Conservation (phyloP, 2,797 vertebrate species). For the Hyperoplus lanceolatus region DNA sequence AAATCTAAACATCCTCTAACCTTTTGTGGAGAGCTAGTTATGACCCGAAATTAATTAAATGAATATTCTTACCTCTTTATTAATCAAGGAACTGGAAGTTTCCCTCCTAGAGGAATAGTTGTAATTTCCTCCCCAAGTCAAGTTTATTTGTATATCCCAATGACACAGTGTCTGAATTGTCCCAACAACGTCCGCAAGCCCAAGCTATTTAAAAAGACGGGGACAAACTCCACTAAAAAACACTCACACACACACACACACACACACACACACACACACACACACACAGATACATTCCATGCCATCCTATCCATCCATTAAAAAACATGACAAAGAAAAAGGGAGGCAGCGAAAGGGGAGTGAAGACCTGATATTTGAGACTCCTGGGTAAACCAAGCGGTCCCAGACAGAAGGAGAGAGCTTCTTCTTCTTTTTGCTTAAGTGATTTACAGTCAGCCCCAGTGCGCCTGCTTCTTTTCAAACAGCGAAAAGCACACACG, state of each 20-base stretch:
- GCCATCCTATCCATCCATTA: not conserved
- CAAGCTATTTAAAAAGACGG: not conserved
- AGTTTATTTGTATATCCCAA: conserved; percentile 56
- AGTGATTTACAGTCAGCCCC: conserved; percentile 59
- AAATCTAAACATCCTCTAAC: conserved; percentile 56
- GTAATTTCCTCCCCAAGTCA: conserved; percentile 35
- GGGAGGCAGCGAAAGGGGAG: conserved; percentile 2
- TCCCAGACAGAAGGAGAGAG: conserved; percentile 33
- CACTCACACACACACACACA: not conserved
- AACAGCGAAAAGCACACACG: conserved; percentile 19
- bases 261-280: not conserved
- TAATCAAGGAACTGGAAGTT: not conserved
- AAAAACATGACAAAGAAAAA: conserved; percentile 13
- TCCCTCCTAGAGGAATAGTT: conserved; percentile 16
- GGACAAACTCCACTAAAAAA: not conserved
- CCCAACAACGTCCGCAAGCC: conserved; percentile 22
- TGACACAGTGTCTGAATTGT: not conserved
- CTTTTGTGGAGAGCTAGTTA: conserved; percentile 26
- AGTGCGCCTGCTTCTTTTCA: conserved; percentile 38
- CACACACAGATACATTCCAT: too few relatives aligned
- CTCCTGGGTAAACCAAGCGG: conserved; percentile 50
- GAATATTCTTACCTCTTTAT: conserved; percentile 18
- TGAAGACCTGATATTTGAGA: conserved; percentile 60
- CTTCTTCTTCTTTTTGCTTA: conserved; percentile 32
- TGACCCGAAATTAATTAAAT: conserved; percentile 14